Percentiles rank a stretch among this genome's conserved stretches.
These are phyloP conservation scores for Protophormia terraenovae DNA, from an alignment of 2,888 invertebrate species.

Conservation along the genomic window DNA sequence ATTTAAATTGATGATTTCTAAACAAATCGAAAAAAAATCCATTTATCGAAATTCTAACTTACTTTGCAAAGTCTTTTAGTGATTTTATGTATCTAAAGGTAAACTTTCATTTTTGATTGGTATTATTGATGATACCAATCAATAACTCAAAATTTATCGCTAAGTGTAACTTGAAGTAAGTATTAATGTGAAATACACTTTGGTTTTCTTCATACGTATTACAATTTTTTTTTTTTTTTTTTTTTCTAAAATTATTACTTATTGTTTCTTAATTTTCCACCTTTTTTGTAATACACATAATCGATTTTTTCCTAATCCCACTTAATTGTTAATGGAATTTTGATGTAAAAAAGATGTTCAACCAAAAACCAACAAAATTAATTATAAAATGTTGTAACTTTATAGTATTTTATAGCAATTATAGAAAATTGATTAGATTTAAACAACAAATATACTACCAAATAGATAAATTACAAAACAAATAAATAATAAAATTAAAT, in stretches of 20 bases:
- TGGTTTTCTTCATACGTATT: too few relatives aligned
- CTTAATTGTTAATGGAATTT: neutral
- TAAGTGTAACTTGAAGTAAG: too few relatives aligned
- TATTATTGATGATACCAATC: too few relatives aligned
- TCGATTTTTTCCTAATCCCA: neutral
- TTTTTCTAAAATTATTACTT: neutral
- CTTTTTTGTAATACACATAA: neutral
- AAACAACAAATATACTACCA: neutral
- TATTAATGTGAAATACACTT: too few relatives aligned
- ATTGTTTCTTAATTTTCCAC: neutral
- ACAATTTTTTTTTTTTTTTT: too few relatives aligned
- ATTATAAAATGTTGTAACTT: slow-evolving; percentile 21
- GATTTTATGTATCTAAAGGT: too few relatives aligned
- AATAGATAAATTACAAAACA: neutral
- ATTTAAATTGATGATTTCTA: too few relatives aligned
- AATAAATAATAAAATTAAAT: neutral
- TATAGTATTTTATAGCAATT: slow-evolving; percentile 9
- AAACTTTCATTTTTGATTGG: too few relatives aligned
- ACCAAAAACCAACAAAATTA: neutral
- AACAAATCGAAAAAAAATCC: too few relatives aligned
- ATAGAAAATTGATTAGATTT: slow-evolving; percentile 42
- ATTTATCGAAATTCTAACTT: too few relatives aligned
- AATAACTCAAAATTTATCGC: too few relatives aligned
- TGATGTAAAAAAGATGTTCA: neutral
- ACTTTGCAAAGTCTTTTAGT: too few relatives aligned